Evolutionary conservation across 2,113 vertebrate genomes (phyloP), one percentile per base, ranked within the genome.

Genomic region (Canis aureus): DNA sequence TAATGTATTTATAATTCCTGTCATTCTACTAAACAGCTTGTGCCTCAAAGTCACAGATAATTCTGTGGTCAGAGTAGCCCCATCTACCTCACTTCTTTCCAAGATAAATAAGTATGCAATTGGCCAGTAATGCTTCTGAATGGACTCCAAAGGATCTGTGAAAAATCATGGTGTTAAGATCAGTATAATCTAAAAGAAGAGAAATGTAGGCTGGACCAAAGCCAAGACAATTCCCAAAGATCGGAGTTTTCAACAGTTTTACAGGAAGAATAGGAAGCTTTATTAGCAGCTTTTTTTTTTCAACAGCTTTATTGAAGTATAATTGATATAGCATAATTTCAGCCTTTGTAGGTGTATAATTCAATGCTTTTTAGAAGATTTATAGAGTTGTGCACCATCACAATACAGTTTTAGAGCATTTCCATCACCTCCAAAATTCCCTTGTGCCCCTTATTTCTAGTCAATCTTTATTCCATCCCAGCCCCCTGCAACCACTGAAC

Each of bases 1-100:
- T 59, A 90, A 87, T 73, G 59, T 74, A 53, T 57, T 93, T 92
- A 85, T 38, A 89, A 73, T 80, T 87, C 38, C 81, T 82, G 32
- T 96, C 89, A 66, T 78, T 94, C 69, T 59, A 51, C 80, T 97
- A 83, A 92, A 55, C 59, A 80, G 94, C 80, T 71, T 73, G 43
- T 62, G 15, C 62, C 73, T 96, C 64, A 81, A 94, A 97, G 69
- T 97, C 43, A 92, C 74, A 55, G 27, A 66, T 53, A 49, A 81
- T 71, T 96, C 59, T 87, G 12, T 43, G 43, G 20, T 90, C 87
- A 89, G 43, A 55, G 23, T 19, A 59, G 11, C 9, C 23, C 87
- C 32, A 78, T 53, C 71, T 81, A 32, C 32, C 16, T 13, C 15
- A 19, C 27, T 62, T 91, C 53, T 91, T 95, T 88, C 62, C 25